phyloP scores from a whole-genome alignment of 2,797 vertebrate genomes.

The Lophura swinhoii region DNA sequence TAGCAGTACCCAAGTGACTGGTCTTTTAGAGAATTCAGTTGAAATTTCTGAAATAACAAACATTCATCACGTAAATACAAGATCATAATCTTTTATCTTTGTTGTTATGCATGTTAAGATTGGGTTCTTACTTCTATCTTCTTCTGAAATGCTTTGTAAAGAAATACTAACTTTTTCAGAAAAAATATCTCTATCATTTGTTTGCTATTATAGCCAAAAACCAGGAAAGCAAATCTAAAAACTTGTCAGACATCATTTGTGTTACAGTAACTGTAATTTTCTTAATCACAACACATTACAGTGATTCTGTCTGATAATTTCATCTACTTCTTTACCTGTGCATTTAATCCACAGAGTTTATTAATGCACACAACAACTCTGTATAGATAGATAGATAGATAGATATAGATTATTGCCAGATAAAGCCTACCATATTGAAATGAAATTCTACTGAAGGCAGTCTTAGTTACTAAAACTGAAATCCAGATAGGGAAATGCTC shows the following conservation, averaged over 20 bases:
- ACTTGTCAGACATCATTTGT: neutral
- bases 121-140: neutral
- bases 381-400: neutral
- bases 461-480: neutral
- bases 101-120: neutral
- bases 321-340: neutral
- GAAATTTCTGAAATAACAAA: neutral
- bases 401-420: neutral
- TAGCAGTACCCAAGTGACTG: neutral
- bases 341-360: neutral
- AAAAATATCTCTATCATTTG: neutral
- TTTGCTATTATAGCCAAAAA: neutral
- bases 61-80: neutral
- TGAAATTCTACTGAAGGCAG: neutral
- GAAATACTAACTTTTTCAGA: neutral
- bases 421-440: neutral
- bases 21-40: neutral
- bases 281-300: neutral
- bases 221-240: neutral
- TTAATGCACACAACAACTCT: neutral
- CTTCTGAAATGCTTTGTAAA: neutral
- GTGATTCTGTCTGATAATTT: neutral
- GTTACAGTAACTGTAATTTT: neutral
- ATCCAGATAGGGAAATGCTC: neutral
- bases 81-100: neutral